Evolutionary conservation across 2,113 vertebrate genomes (phyloP).

Genomic region (Cyprinodon brontotheroides): DNA sequence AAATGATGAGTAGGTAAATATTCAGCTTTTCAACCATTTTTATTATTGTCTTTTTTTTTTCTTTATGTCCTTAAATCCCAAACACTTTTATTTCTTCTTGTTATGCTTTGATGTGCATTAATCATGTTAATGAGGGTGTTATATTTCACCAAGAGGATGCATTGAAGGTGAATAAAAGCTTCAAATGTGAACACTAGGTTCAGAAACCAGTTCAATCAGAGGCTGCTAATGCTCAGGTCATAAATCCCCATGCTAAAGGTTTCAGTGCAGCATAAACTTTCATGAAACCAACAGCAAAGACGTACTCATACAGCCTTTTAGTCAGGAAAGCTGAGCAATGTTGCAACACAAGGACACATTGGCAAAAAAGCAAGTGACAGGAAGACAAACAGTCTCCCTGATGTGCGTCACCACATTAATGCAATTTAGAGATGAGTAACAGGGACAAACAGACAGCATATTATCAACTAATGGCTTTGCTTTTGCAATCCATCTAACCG

Average conservation of each 20-base stretch:
- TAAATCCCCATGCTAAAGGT: slow-evolving; percentile 62
- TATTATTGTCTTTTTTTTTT: background rate
- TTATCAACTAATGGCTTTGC: slow-evolving; percentile 76
- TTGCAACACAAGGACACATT: slow-evolving; percentile 8
- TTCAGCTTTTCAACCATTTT: background rate
- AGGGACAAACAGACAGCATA: slow-evolving; percentile 73
- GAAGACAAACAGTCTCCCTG: slow-evolving; percentile 67
- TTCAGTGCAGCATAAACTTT: slow-evolving; percentile 52
- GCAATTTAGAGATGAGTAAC: slow-evolving; percentile 78
- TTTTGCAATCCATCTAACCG: slow-evolving; percentile 70
- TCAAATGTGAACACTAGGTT: slow-evolving; percentile 69
- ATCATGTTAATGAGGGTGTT: slow-evolving; percentile 51
- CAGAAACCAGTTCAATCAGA: slow-evolving; percentile 62
- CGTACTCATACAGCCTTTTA: slow-evolving; percentile 50
- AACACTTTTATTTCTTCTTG: slow-evolving; percentile 29
- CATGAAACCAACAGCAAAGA: slow-evolving; percentile 60
- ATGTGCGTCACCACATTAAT: slow-evolving; percentile 67
- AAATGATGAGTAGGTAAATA: background rate
- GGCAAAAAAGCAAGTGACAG: slow-evolving; percentile 32
- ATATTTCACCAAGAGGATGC: slow-evolving; percentile 58
- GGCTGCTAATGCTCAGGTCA: slow-evolving; percentile 45
- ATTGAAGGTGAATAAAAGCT: slow-evolving; percentile 65
- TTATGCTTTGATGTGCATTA: slow-evolving; percentile 67
- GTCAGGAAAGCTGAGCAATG: slow-evolving; percentile 44
- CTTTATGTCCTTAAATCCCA: background rate